A percentile compares a stretch with the other conserved stretches of the same genome.
Evolutionary conservation across 2,888 invertebrate genomes (phyloP).

Genomic region (Cerastis leucographa): DNA sequence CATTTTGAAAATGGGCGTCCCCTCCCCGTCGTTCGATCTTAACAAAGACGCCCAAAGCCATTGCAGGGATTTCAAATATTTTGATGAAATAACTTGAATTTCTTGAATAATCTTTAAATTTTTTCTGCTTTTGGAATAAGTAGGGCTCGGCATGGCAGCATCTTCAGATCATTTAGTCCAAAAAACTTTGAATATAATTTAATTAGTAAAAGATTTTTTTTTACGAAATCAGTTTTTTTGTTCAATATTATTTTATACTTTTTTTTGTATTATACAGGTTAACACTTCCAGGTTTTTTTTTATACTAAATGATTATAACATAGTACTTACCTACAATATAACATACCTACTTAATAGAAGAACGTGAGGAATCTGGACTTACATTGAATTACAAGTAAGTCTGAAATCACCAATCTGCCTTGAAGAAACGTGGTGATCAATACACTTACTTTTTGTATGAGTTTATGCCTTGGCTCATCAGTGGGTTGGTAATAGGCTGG

Average conservation of each 20-base stretch:
- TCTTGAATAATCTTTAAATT: not conserved
- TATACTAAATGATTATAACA: not conserved
- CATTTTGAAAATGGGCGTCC: constrained; percentile 86
- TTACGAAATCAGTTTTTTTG: not conserved
- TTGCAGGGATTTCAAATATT: constrained; percentile 10
- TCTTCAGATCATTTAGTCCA: not conserved
- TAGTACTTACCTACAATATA: not conserved
- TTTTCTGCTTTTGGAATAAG: not conserved
- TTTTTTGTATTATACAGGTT: not conserved
- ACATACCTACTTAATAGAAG: not conserved
- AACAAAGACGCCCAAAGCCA: constrained; percentile 54
- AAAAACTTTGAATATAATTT: not conserved
- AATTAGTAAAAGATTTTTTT: not conserved
- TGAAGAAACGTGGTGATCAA: not conserved
- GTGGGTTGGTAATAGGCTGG: not conserved
- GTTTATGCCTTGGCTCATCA: not conserved
- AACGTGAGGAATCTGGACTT: not conserved
- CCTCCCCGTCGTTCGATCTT: constrained; percentile 59
- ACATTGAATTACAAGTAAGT: not conserved
- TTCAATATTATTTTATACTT: not conserved
- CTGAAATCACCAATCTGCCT: not conserved
- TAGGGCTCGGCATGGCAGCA: not conserved
- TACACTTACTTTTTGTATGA: not conserved
- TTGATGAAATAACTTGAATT: not conserved
- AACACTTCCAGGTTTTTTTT: not conserved